Base-by-base conservation (phyloP, 2,113 vertebrate genomes). In the Rhinolophus ferrumequinum region DNA sequence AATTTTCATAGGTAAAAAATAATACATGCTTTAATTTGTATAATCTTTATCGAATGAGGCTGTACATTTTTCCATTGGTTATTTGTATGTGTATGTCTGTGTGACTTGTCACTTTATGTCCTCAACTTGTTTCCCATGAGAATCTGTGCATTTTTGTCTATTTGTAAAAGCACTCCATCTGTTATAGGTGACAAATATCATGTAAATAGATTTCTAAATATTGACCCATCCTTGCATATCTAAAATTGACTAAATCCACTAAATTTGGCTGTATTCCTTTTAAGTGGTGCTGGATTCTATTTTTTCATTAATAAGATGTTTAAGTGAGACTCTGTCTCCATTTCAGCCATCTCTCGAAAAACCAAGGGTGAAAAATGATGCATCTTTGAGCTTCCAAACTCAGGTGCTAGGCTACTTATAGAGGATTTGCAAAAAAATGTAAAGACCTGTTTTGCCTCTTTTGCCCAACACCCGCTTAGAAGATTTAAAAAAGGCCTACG, bases 131-230 rank as follows among this genome's bases (percentile, higher is more conserved):
- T 86, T 70, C 44, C 44, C 38, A 22, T 13, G 26, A 80, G 30
- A 62, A 13, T 90, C 11, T 82, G 33, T 86, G n/a, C 9, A 18
- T 30, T 44, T 56, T 79, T 81, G 62, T 22, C 11, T 79, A 12
- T 56, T 64, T 90, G 6, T 95, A 30, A 79, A 90, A 83, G 3
- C 2, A 28, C 13, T 54, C 6, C 72, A 0, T 77, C n/a, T 73
- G 58, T 91, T 79, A 54, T 28, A 14, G 2, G 19, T 93, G 47
- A 72, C 14, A 87, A 70, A 77, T 50, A 77, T 28, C 70, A 50
- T 56, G 19, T 38, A 87, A 77, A 26, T 28, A 87, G n/a, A 69
- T 66, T 93, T 95, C 60, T 90, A 91, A 52, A 60, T 86, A 81
- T 76, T 10, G 0, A 76, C 64, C 24, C 18, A 69, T 47, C 5